phyloP scores from a whole-genome alignment of 2,797 vertebrate species.

The Lagorchestes hirsutus region DNA sequence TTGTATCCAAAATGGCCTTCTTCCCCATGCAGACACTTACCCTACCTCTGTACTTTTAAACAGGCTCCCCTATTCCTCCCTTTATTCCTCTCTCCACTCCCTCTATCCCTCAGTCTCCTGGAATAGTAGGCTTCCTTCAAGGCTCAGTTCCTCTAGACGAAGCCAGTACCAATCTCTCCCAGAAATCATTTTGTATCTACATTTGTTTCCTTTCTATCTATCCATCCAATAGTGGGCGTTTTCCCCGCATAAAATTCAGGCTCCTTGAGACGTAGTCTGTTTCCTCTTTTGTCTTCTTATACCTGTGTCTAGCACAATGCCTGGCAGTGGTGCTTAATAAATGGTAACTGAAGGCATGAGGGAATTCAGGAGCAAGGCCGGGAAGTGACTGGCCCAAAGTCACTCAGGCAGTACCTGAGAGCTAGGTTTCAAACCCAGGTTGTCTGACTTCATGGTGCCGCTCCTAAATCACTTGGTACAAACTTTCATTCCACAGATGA shows the following conservation, averaged over 20 bases:
- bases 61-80: not conserved
- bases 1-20: not conserved
- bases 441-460: not conserved
- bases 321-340: not conserved
- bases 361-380: not conserved
- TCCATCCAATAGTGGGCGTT: not conserved
- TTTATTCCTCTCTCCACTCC: not conserved
- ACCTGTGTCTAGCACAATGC: not conserved
- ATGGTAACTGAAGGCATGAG: not conserved
- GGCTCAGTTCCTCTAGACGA: not conserved
- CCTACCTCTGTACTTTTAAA: not conserved
- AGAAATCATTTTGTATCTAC: not conserved
- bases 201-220: not conserved
- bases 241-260: not conserved
- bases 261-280: not conserved
- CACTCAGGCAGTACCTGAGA: not conserved
- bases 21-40: not conserved
- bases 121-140: not conserved
- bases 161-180: not conserved
- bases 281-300: not conserved
- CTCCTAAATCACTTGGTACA: not conserved
- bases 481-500: not conserved
- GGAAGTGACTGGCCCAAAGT: not conserved
- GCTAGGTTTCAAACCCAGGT: not conserved
- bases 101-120: not conserved